These are phyloP conservation scores for Sicus ferrugineus DNA, from an alignment of 2,888 invertebrate genomes.

Conservation along the genomic window DNA sequence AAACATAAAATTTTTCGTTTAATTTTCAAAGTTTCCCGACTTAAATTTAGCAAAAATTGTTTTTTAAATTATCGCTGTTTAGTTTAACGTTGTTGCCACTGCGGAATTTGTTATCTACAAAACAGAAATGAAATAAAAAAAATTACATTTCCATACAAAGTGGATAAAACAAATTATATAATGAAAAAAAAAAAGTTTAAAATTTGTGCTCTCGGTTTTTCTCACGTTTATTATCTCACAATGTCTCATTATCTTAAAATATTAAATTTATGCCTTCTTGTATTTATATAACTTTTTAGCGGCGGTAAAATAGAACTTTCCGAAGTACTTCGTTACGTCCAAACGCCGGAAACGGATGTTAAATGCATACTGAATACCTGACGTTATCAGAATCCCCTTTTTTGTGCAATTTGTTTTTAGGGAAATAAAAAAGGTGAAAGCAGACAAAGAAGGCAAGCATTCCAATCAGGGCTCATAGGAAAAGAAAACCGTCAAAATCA, in stretches of 20 bases:
- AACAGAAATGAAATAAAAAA: constrained; percentile 26
- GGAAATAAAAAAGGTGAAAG: neutral
- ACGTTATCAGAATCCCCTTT: constrained; percentile 8
- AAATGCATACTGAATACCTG: constrained; percentile 42
- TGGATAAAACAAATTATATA: constrained; percentile 25
- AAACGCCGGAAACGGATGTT: constrained; percentile 48
- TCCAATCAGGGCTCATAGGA: constrained; percentile 7
- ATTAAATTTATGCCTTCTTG: neutral
- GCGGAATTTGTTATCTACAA: constrained; percentile 48
- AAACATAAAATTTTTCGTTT: too few species aligned
- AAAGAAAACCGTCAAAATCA: constrained; percentile 28
- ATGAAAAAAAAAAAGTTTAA: constrained; percentile 34
- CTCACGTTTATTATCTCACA: neutral
- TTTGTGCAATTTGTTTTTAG: too few species aligned
- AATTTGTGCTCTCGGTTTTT: neutral
- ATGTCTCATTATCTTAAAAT: neutral
- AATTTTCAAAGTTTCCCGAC: too few species aligned
- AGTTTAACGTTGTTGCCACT: constrained; percentile 32
- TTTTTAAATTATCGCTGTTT: constrained; percentile 30
- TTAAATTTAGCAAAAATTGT: constrained; percentile 9
- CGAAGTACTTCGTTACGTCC: constrained; percentile 36
- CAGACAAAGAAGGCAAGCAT: constrained; percentile 2
- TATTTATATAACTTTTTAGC: neutral
- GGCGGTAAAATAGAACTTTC: neutral
- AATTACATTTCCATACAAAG: constrained; percentile 25